phyloP scores from a whole-genome alignment of 2,888 invertebrate genomes.

The Cataglyphis livida region DNA sequence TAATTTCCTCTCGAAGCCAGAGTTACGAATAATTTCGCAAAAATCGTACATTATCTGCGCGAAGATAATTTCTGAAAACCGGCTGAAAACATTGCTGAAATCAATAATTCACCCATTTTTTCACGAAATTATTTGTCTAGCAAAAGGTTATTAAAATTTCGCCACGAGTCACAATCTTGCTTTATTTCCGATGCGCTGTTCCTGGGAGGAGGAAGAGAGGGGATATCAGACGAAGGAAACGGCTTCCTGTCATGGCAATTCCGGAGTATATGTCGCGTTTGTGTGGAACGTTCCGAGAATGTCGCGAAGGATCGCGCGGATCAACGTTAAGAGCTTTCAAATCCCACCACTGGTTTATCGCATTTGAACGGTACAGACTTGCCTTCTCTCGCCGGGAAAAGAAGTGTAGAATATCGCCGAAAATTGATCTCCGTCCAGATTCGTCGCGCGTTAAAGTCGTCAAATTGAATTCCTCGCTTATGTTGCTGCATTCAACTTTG shows the following conservation, averaged over 20 bases:
- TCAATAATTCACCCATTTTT: background rate
- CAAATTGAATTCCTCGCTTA: constrained; percentile 29
- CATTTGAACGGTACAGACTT: constrained; percentile 33
- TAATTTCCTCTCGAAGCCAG: constrained; percentile 21
- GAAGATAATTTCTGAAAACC: background rate
- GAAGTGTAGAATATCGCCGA: constrained; percentile 2
- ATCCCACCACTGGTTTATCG: constrained; percentile 44
- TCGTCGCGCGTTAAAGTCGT: constrained; percentile 24
- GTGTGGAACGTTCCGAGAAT: constrained; percentile 2
- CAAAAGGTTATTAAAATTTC: constrained; percentile 15
- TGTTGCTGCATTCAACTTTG: constrained; percentile 4
- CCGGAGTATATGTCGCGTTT: background rate
- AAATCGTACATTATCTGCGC: background rate
- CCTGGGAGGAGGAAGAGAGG: background rate
- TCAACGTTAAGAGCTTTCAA: constrained; percentile 38
- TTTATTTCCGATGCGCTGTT: constrained; percentile 12
- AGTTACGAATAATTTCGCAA: constrained; percentile 23
- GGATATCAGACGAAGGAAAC: background rate
- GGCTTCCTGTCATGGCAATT: constrained; percentile 14
- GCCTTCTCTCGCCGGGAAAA: constrained; percentile 7
- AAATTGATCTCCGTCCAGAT: background rate
- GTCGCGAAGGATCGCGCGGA: constrained; percentile 37
- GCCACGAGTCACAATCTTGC: background rate
- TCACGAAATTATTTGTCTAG: constrained; percentile 19
- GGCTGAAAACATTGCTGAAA: background rate